Conservation (phyloP, 2,888 invertebrate species). For the Lithosia quadra region DNA sequence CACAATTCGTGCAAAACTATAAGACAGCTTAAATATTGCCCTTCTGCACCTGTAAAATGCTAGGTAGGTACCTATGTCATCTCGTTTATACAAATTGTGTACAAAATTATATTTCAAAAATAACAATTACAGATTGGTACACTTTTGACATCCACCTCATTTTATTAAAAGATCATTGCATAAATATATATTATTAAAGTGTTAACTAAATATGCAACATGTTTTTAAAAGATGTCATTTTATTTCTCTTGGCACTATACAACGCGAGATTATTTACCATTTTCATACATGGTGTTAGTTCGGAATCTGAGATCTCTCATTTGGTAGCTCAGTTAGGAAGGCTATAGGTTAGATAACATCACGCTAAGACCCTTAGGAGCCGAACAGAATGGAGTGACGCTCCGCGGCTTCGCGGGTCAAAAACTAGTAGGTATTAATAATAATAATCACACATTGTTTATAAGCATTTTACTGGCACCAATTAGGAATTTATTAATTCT, state of each 20-base stretch:
- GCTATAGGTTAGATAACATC: too few species aligned
- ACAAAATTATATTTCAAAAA: not conserved
- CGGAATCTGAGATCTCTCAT: too few species aligned
- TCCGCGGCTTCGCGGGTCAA: too few species aligned
- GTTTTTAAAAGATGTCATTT: not conserved
- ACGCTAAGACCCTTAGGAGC: too few species aligned
- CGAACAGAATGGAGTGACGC: too few species aligned
- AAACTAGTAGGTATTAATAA: not conserved
- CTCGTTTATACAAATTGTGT: too few species aligned
- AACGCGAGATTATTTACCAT: not conserved
- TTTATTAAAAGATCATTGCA: conserved; percentile 1
- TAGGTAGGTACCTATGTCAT: too few species aligned
- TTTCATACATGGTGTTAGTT: too few species aligned
- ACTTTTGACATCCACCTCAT: not conserved
- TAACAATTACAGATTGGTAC: not conserved
- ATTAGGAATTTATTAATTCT: not conserved
- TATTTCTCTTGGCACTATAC: conserved; percentile 18
- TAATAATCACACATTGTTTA: not conserved
- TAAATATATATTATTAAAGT: conserved; percentile 7
- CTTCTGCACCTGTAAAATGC: too few species aligned
- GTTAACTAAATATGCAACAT: conserved; percentile 23
- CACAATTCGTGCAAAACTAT: too few species aligned
- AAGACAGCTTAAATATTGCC: too few species aligned
- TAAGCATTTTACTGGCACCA: conserved; percentile 20
- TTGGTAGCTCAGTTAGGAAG: too few species aligned